Base-by-base conservation (phyloP, 2,888 invertebrate genomes). In the Coleophora deauratella region DNA sequence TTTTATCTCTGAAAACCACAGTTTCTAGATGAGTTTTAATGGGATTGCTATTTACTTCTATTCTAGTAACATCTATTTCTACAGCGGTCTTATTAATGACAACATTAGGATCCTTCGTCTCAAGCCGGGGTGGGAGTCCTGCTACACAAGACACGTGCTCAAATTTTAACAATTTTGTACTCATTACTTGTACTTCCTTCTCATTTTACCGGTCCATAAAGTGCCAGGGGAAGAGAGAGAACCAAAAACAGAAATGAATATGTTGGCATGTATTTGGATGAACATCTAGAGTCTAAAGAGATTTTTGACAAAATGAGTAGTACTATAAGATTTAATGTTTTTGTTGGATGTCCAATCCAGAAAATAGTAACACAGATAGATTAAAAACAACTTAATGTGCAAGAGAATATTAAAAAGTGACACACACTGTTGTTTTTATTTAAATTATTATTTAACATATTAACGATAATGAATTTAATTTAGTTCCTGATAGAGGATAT, bases 151-250 rank as follows among this genome's bases (percentile, higher is more conserved):
- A 78, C 82, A 79, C 81, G 82, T 82, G 82, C 82, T 69, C 70
- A 15, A 72, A 63, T 70, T 69, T 72, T 71, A 80, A 80, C 72
- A 80, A 77, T 72, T 75, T 65, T 80, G 66, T 74, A 81, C 73
- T 79, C 68, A 80, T 82, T 84, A 84, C 84, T 84, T 84, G 84
- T 84, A 84, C 84, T 84, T 84, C 84, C 84, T 84, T 81, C 59
- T 61, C 51, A 52, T 66, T 59, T 62, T 66, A 68, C 64, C 70
- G 65, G 77, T 77, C 82, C 52, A 72, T 61, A 64, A 61, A 62
- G 81, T 82, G 82, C 82, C 74, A 79, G 78, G 80, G 75, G 21
- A 21, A 72, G 67, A 79, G 71, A 79, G 31, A 72, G 71, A 74
- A 70, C 62, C 64, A 69, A 74, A 73, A 70, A 72, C 54, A 66